Evolutionary conservation across 2,888 invertebrate species (phyloP).

Genomic region (Hyles lineata): DNA sequence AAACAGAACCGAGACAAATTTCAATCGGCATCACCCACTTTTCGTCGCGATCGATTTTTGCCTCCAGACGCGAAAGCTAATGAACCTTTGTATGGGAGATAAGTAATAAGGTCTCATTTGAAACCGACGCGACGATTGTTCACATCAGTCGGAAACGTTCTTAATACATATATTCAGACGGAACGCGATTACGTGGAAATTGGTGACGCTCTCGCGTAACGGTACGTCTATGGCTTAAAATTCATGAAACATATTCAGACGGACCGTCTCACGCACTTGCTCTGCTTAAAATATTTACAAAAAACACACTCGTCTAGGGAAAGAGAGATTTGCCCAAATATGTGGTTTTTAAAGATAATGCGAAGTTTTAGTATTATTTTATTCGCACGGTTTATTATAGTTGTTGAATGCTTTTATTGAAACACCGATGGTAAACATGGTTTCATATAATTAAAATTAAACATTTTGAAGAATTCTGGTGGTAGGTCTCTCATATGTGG

Average conservation of each 20-base stretch:
- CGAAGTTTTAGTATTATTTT: neutral
- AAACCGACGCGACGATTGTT: neutral
- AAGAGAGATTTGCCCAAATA: constrained; percentile 43
- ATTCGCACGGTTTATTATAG: neutral
- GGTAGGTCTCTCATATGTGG: no score
- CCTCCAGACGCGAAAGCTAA: constrained; percentile 22
- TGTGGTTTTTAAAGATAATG: neutral
- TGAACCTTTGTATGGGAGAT: constrained; percentile 18
- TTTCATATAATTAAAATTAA: neutral
- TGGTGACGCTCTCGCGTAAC: constrained; percentile 46
- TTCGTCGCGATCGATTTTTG: constrained; percentile 24
- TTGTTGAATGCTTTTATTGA: neutral
- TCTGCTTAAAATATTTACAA: constrained; percentile 40
- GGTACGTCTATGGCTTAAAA: constrained; percentile 51
- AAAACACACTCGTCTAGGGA: constrained; percentile 41
- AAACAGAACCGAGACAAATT: constrained; percentile 16
- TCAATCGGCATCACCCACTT: constrained; percentile 15
- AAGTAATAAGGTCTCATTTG: constrained; percentile 16
- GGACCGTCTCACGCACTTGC: constrained; percentile 42
- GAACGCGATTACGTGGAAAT: constrained; percentile 43
- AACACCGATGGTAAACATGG: no score
- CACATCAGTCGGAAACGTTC: constrained; percentile 36
- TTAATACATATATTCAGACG: constrained; percentile 30
- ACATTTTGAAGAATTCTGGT: no score
- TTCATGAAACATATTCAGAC: constrained; percentile 49